Conservation (phyloP, 2,888 invertebrate species). For the Spodoptera exigua region DNA sequence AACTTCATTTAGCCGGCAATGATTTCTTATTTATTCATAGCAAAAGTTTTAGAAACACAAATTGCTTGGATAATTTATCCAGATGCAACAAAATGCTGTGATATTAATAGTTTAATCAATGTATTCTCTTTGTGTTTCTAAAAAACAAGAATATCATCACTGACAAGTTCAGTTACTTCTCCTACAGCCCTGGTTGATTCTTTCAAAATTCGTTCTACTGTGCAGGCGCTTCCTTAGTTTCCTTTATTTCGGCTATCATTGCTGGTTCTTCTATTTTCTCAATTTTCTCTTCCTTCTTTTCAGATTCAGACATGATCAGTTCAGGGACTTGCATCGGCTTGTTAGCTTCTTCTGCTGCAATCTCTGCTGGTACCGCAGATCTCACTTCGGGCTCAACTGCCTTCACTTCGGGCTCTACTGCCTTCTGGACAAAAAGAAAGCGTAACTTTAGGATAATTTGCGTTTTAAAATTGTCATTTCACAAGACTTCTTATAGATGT, state of each 20-base stretch:
- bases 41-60: slow-evolving; percentile 8
- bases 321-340: slow-evolving; percentile 81
- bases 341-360: slow-evolving; percentile 56
- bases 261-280: slow-evolving; percentile 66
- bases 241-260: slow-evolving; percentile 51
- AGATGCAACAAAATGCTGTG: no score
- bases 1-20: background rate
- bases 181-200: slow-evolving; percentile 17
- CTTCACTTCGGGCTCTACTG: slow-evolving; percentile 66
- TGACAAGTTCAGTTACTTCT: slow-evolving; percentile 1
- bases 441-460: no score
- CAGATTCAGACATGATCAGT: slow-evolving; percentile 80
- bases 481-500: no score
- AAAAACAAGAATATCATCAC: background rate
- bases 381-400: slow-evolving; percentile 53
- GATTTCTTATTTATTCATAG: background rate
- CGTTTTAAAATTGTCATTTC: no score
- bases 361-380: slow-evolving; percentile 58
- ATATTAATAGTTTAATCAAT: no score
- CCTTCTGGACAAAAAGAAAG: slow-evolving; percentile 60
- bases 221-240: slow-evolving; percentile 40
- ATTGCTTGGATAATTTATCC: background rate
- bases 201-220: slow-evolving; percentile 19
- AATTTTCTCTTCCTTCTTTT: slow-evolving; percentile 70
- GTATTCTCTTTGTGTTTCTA: no score